Evolutionary conservation across 1,140 invertebrate species (phyloP).

Genomic region (Listronotus oregonensis): DNA sequence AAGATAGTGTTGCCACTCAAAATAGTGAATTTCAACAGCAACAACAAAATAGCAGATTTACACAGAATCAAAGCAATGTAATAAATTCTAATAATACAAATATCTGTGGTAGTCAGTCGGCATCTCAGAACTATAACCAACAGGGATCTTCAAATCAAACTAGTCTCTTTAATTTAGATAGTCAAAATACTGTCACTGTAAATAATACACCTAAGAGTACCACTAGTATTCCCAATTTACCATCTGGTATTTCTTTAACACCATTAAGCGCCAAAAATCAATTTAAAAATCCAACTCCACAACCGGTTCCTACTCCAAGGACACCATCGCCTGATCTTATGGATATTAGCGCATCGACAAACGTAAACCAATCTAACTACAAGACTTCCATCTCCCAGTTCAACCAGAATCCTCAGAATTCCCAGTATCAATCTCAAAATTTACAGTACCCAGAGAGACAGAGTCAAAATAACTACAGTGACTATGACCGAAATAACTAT

Average conservation of each 20-base stretch:
- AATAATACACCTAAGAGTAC: constrained; percentile 12
- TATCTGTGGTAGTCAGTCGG: too few relatives aligned
- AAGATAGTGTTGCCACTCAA: not conserved
- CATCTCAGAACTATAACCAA: constrained; percentile 2
- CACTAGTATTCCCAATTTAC: constrained; percentile 29
- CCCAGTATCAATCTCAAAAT: not conserved
- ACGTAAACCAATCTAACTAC: not conserved
- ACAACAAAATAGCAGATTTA: constrained; percentile 1
- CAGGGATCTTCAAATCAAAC: constrained; percentile 22
- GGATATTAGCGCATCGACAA: constrained; percentile 6
- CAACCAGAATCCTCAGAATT: constrained; percentile 16
- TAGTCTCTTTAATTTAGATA: constrained; percentile 39
- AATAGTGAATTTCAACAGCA: not conserved
- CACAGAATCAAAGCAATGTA: not conserved
- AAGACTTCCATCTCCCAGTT: constrained; percentile 5
- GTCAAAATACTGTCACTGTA: constrained; percentile 33
- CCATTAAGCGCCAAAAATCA: constrained; percentile 29
- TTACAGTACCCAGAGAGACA: not conserved
- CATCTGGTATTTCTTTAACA: constrained; percentile 40
- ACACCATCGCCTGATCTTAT: constrained; percentile 11
- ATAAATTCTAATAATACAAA: not conserved
- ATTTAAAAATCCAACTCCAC: constrained; percentile 3
- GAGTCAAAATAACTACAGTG: constrained; percentile 19
- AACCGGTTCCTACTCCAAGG: not conserved
- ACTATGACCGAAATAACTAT: constrained; percentile 15